Evolutionary conservation across 2,113 vertebrate genomes (phyloP), one percentile per base, ranked within the genome.

Genomic region (Nansenia antarctica): DNA sequence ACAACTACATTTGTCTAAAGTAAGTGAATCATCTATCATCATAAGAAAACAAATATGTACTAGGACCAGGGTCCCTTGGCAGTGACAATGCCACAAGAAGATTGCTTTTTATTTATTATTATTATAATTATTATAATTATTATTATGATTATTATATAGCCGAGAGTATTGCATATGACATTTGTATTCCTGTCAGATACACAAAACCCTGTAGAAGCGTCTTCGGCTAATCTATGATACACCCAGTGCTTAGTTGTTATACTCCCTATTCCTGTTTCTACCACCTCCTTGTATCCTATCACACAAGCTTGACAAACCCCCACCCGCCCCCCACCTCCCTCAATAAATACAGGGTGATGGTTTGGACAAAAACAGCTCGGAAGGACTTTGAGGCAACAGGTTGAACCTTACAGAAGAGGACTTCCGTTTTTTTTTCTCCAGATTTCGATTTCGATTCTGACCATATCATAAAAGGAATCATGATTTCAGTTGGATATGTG

Each of bases 401-500:
- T 18, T 15, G 15, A 42, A 42, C 14, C 14, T 42, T 18, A 42
- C 39, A 42, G 39, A 5, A 18, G 39, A 42, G 3, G 29, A 65
- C 67, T 35, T 31, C 24, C n/a, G 22, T 20, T 4, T 42, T 49
- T 77, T 55, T 52, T 52, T 52, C 15, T 22, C 12, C 14, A n/a
- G n/a, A n/a, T n/a, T n/a, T n/a, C n/a, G n/a, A n/a, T n/a, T n/a
- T n/a, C n/a, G n/a, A n/a, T 5, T 22, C 12, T 0, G 29, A 12
- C 2, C 0, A 9, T 42, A 68, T 5, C 1, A 1, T 7, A 3
- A 4, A 2, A 24, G 70, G 26, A 80, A 29, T 30, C 9, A 88
- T 90, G 87, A 67, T 29, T 78, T 79, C n/a, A 2, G 8, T 7
- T 22, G 49, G 27, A 81, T 22, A 45, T 31, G 1, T 79, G 22